Evolutionary conservation across 1,140 invertebrate genomes (phyloP).

Genomic region (Lordiphosa clarofinis): DNA sequence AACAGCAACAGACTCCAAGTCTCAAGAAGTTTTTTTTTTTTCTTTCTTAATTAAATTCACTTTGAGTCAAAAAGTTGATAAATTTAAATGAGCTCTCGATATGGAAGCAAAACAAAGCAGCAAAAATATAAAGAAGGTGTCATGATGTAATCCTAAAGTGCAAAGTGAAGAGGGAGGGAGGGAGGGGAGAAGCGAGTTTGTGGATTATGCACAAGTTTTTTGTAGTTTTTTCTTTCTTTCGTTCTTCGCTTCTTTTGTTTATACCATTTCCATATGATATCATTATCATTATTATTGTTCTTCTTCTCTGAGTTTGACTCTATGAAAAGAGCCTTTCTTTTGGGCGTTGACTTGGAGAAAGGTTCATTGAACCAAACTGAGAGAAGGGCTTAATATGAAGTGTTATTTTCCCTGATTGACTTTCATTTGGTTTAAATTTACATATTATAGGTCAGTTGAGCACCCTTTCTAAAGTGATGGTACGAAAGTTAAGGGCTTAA

Average conservation of each 20-base stretch:
- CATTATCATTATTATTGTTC: constrained; percentile 34
- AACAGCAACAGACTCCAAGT: background rate
- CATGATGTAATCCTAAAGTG: constrained; percentile 25
- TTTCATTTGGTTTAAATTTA: too few relatives aligned
- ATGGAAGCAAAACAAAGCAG: constrained; percentile 17
- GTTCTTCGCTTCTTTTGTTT: constrained; percentile 24
- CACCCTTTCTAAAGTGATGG: too few relatives aligned
- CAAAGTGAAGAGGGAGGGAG: too few relatives aligned
- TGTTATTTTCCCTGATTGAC: too few relatives aligned
- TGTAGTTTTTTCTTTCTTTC: constrained; percentile 31
- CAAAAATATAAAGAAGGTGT: background rate
- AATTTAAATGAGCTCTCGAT: constrained; percentile 42
- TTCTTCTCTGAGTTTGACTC: constrained; percentile 5
- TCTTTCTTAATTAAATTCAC: constrained; percentile 58
- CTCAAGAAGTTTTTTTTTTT: constrained; percentile 19
- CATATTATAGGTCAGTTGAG: too few relatives aligned
- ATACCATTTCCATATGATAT: constrained; percentile 42
- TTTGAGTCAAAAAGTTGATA: constrained; percentile 44
- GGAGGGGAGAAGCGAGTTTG: background rate
- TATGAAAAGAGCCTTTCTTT: constrained; percentile 46
- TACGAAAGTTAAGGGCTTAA: too few relatives aligned
- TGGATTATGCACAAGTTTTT: constrained; percentile 16
- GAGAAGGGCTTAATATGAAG: too few relatives aligned
- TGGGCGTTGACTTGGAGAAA: constrained; percentile 42
- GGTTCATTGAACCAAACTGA: constrained; percentile 36